Conservation (phyloP, 2,113 vertebrate species). For the Daboia siamensis region DNA sequence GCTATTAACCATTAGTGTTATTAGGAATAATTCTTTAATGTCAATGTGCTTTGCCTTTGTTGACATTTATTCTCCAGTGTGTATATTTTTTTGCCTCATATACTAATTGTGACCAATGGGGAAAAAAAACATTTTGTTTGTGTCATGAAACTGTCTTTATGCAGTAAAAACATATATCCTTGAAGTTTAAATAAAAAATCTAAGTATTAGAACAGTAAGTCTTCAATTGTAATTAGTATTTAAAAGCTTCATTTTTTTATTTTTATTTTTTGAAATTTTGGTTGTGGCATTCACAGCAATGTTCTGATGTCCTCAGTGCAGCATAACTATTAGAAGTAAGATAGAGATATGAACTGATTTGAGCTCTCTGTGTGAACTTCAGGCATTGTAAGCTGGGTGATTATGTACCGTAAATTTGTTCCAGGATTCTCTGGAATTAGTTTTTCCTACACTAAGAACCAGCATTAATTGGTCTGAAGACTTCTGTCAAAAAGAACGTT, state of each 20-base stretch:
- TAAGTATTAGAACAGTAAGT: not conserved
- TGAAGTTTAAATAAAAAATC: not conserved
- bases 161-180: not conserved
- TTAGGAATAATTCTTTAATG: not conserved
- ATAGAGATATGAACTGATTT: constrained; percentile 19
- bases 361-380: constrained; percentile 10
- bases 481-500: constrained; percentile 23
- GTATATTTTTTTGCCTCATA: not conserved
- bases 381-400: not conserved
- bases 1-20: not conserved
- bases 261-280: not conserved
- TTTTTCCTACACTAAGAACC: not conserved
- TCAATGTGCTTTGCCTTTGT: not conserved
- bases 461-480: not conserved
- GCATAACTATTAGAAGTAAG: constrained; percentile 38
- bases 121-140: not conserved
- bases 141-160: not conserved
- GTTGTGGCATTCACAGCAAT: not conserved
- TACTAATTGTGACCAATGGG: not conserved
- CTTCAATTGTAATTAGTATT: not conserved
- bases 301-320: constrained; percentile 1
- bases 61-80: not conserved
- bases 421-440: not conserved
- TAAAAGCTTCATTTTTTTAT: not conserved
- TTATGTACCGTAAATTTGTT: not conserved